Conservation (phyloP, 2,113 vertebrate genomes). For the Labeo catla region DNA sequence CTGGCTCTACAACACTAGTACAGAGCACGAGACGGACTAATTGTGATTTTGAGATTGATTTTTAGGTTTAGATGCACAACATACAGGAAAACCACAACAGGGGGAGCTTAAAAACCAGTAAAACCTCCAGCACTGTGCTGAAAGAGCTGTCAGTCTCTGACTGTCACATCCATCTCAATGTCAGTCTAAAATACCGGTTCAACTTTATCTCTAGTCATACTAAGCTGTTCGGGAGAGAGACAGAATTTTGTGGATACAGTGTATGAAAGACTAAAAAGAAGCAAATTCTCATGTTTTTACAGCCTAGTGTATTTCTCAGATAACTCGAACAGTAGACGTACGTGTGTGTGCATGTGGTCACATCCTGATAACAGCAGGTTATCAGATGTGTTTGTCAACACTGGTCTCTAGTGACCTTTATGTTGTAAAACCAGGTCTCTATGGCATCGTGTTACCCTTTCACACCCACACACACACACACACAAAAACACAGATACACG, state of each 20-base stretch:
- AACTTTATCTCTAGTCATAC: neutral
- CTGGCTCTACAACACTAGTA: neutral
- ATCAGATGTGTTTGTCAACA: slow-evolving; percentile 11
- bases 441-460: neutral
- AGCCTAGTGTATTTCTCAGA: neutral
- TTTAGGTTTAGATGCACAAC: neutral
- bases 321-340: neutral
- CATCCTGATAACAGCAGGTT: slow-evolving; percentile 6
- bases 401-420: slow-evolving; percentile 25
- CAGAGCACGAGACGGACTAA: neutral
- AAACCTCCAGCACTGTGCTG: neutral
- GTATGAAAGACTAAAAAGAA: neutral
- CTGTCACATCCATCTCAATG: neutral
- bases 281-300: neutral
- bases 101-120: neutral
- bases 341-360: neutral
- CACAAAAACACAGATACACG: neutral
- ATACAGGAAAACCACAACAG: neutral
- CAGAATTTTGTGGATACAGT: neutral
- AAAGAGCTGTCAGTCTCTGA: neutral
- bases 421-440: slow-evolving; percentile 27
- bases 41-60: neutral
- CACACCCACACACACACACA: neutral
- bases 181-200: neutral
- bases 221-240: neutral